Base-by-base conservation (phyloP, 2,888 invertebrate genomes). In the Cybosia mesomella region DNA sequence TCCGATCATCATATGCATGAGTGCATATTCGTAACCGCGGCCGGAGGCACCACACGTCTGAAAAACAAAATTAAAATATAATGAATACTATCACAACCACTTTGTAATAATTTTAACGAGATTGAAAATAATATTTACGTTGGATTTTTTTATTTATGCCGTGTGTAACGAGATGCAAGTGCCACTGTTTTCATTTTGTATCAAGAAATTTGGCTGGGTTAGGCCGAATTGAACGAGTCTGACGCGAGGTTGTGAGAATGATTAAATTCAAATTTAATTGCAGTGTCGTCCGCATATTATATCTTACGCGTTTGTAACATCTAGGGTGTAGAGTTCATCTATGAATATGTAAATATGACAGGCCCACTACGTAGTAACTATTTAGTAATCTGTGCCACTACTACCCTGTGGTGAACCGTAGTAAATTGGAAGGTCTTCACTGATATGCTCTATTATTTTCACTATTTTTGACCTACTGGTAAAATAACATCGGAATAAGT, bases 21-120 rank as follows among this genome's bases (percentile, higher is more conserved):
- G 95, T 9, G 95, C 96, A 84, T 95, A 97, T 54, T 96, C 96
- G 91, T 97, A 97, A 7, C 95, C 95, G 53, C 96, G 93, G 4
- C 96, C 97, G 49, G 96, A 95, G 36, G 95, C 89, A n/a, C 96
- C 96, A 85, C 97, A 97, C 83, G 97, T 97, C 97, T 97, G 74
- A 74, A 76, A n/a, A 34, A 58, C 67, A 62, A 61, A 62, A 62
- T 32, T 18, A 43, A 64, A 18, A 11, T 18, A 36, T 9, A 22
- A 36, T 3, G 1, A 22, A 55, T 10, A 53, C 11, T 18, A 58
- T 32, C n/a, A n/a, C n/a, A 18, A 18, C 32, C 32, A 32, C 28
- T 15, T 58, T 13, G 28, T 32, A 34, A 43, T 28, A 28, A 28
- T 28, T 28, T 28, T 28, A 18, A 43, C 5, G 18, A 43, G 18